phyloP scores from a whole-genome alignment of 2,797 vertebrate species.

The Falco berigora region DNA sequence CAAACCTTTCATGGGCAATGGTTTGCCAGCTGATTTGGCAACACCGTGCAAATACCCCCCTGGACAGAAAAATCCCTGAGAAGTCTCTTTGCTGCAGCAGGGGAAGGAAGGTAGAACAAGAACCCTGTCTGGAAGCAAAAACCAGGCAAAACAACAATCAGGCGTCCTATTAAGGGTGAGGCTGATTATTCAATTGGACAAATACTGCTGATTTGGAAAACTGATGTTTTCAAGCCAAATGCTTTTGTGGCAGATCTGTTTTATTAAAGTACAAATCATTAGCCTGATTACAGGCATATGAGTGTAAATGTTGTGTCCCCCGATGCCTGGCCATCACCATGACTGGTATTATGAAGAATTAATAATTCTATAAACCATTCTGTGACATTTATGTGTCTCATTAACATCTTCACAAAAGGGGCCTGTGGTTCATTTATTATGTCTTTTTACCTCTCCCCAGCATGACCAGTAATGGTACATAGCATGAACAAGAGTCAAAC shows the following conservation, averaged over 20 bases:
- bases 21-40: not conserved
- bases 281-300: not conserved
- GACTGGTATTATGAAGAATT: not conserved
- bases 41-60: not conserved
- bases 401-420: not conserved
- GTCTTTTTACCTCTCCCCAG: not conserved
- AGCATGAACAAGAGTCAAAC: not conserved
- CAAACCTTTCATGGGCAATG: not conserved
- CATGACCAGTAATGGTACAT: not conserved
- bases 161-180: not conserved
- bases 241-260: not conserved
- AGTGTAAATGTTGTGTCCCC: not conserved
- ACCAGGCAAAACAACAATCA: not conserved
- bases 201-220: not conserved
- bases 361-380: not conserved
- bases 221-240: not conserved
- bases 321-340: not conserved
- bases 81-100: not conserved
- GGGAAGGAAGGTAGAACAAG: not conserved
- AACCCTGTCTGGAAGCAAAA: not conserved
- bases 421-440: not conserved
- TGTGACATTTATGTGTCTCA: not conserved
- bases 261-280: not conserved
- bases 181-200: constrained; percentile 11
- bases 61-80: not conserved